phyloP scores from a whole-genome alignment of 2,888 invertebrate genomes.

The Diaprepes abbreviatus region DNA sequence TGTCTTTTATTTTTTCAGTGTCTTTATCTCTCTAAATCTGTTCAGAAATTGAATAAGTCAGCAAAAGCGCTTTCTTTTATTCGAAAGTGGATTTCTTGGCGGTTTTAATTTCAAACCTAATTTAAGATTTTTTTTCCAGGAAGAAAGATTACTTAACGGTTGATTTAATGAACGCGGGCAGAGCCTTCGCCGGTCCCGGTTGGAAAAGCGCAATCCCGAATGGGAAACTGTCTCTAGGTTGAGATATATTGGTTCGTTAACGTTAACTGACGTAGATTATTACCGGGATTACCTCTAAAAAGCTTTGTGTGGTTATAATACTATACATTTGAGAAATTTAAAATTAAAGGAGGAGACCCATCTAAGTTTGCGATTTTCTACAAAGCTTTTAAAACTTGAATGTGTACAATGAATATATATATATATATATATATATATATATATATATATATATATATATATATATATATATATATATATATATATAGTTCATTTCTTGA shows the following conservation, averaged over 20 bases:
- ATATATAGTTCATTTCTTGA: too few relatives aligned
- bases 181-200: constrained; percentile 31
- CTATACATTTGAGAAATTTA: too few relatives aligned
- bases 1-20: too few relatives aligned
- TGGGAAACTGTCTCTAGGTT: constrained; percentile 51
- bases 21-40: neutral
- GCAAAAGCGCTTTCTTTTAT: neutral
- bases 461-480: too few relatives aligned
- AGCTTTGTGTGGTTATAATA: constrained; percentile 15
- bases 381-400: too few relatives aligned
- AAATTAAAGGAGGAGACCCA: too few relatives aligned
- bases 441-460: too few relatives aligned
- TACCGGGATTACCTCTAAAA: constrained; percentile 38
- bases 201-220: constrained; percentile 47
- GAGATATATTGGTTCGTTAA: constrained; percentile 54
- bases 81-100: constrained; percentile 2
- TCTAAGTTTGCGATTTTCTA: too few relatives aligned
- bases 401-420: too few relatives aligned
- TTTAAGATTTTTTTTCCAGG: constrained; percentile 3
- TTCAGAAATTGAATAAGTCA: neutral
- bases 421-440: too few relatives aligned
- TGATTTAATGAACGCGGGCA: constrained; percentile 45
- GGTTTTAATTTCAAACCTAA: constrained; percentile 15
- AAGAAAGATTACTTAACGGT: constrained; percentile 41
- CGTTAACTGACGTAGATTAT: constrained; percentile 55